Conservation (phyloP, 1,140 invertebrate species). For the Thalassaphorura encarpata region DNA sequence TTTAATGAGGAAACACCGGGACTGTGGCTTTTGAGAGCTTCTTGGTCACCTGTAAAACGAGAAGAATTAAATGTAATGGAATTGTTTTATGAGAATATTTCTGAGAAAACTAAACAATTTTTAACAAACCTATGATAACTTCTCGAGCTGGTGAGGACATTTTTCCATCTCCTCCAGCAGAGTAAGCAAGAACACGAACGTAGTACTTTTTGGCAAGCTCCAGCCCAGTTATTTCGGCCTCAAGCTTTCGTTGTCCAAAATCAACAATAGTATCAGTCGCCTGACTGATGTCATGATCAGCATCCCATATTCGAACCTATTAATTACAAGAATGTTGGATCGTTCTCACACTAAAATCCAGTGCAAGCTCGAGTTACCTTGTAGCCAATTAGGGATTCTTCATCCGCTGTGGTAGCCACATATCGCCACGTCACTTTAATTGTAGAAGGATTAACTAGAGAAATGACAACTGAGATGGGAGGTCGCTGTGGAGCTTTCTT, state of each 20-base stretch:
- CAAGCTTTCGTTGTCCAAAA: conserved; percentile 57
- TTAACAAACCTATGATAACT: conserved; percentile 46
- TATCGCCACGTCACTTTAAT: conserved; percentile 85
- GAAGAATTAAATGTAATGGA: no score
- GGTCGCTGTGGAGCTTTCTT: conserved; percentile 85
- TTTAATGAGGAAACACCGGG: no score
- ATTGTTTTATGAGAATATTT: no score
- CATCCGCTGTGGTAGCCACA: conserved; percentile 72
- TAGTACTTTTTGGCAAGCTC: conserved; percentile 77
- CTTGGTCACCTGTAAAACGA: no score
- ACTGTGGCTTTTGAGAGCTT: no score
- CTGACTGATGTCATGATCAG: conserved; percentile 80
- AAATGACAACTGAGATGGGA: conserved; percentile 77
- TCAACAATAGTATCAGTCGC: conserved; percentile 74
- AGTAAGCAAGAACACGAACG: conserved; percentile 81
- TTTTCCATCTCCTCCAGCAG: conserved; percentile 85
- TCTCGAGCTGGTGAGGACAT: conserved; percentile 85
- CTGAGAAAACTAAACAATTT: no score
- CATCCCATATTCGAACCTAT: conserved; percentile 78
- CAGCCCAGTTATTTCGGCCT: conserved; percentile 64
- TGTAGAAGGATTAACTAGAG: conserved; percentile 69
- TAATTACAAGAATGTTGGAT: neutral
- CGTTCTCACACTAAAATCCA: neutral
- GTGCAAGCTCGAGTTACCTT: conserved; percentile 50
- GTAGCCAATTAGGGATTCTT: conserved; percentile 88